phyloP scores from a whole-genome alignment of 2,888 invertebrate species.

The Druceiella hillmani region DNA sequence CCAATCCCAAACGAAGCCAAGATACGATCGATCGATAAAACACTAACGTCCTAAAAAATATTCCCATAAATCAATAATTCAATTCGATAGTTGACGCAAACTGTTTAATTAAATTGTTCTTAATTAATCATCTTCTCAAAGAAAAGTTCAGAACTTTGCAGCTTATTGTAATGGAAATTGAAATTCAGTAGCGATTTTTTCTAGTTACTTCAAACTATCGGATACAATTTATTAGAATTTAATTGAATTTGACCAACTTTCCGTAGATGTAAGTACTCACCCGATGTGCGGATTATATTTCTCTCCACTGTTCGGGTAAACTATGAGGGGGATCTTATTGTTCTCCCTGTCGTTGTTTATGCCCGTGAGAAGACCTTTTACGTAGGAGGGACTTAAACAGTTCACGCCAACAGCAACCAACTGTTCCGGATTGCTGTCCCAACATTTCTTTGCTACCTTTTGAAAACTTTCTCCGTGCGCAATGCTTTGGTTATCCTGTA shows the following conservation, averaged over 20 bases:
- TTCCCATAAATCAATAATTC: too few species aligned
- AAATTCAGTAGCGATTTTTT: not conserved
- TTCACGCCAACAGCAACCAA: conserved; percentile 86
- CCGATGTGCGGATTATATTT: conserved; percentile 64
- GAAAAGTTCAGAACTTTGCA: too few species aligned
- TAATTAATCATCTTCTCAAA: too few species aligned
- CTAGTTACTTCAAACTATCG: conserved; percentile 1
- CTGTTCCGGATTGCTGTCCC: conserved; percentile 61
- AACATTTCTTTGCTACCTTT: conserved; percentile 66
- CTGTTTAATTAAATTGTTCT: too few species aligned
- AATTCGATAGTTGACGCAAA: too few species aligned
- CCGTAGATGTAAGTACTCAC: conserved; percentile 40
- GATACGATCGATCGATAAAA: too few species aligned
- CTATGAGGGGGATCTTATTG: conserved; percentile 67
- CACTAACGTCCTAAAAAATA: too few species aligned
- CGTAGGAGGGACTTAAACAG: conserved; percentile 60
- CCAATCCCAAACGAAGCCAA: too few species aligned
- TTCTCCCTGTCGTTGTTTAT: conserved; percentile 44
- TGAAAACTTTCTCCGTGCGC: conserved; percentile 78
- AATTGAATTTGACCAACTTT: not conserved
- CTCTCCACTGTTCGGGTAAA: conserved; percentile 92
- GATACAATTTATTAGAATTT: not conserved
- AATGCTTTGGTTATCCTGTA: conserved; percentile 51
- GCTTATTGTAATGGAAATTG: too few species aligned
- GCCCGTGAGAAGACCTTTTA: conserved; percentile 40